phyloP scores from a whole-genome alignment of 2,888 invertebrate species.

The Mayetiola destructor region DNA sequence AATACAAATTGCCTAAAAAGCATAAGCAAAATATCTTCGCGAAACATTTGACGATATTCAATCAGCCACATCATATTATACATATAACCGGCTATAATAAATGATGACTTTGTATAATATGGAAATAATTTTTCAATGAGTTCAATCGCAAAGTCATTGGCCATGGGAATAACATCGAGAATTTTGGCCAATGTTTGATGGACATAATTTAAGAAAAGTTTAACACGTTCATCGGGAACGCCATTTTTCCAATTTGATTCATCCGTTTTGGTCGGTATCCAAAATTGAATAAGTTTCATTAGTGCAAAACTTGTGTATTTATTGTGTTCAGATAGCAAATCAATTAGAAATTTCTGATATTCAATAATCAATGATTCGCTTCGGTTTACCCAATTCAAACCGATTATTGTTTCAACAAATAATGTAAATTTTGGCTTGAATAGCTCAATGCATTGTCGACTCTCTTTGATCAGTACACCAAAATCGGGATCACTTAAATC shows the following conservation, averaged over 20 bases:
- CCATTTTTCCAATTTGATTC: conserved; percentile 46
- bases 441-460: conserved; percentile 40
- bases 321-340: conserved; percentile 52
- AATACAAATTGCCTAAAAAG: conserved; percentile 60
- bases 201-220: conserved; percentile 44
- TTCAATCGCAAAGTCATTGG: conserved; percentile 51
- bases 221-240: conserved; percentile 40
- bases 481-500: conserved; percentile 6
- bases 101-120: conserved; percentile 53
- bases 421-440: conserved; percentile 41
- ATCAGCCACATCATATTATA: conserved; percentile 63
- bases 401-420: conserved; percentile 45
- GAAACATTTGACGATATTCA: conserved; percentile 56
- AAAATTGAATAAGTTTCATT: conserved; percentile 43
- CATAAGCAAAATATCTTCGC: conserved; percentile 53
- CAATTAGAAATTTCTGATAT: conserved; percentile 49
- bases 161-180: conserved; percentile 41
- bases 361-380: conserved; percentile 37
- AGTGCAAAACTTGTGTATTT: conserved; percentile 47
- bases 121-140: conserved; percentile 55
- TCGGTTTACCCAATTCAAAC: conserved; percentile 43
- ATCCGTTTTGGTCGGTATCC: conserved; percentile 39
- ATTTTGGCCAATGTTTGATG: conserved; percentile 41
- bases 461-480: conserved; percentile 4
- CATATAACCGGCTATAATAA: conserved; percentile 57